Conservation (phyloP, 30 jellyfish, hydroid and myxozoan species). For the Chrysaora quinquecirrha region DNA sequence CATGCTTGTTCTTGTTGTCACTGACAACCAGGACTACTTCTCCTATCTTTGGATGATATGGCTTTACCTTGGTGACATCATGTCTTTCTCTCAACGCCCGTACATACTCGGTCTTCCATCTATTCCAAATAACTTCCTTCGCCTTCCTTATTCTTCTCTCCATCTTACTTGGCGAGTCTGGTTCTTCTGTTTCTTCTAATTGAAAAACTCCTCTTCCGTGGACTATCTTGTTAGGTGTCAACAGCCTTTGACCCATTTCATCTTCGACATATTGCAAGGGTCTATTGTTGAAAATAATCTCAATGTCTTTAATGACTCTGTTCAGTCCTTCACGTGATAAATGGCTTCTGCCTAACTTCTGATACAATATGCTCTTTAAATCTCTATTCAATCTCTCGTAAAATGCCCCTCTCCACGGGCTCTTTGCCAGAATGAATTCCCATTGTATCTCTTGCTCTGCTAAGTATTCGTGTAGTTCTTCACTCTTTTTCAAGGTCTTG, state of each 20-base stretch:
- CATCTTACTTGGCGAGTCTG: slow-evolving; percentile 25
- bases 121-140: slow-evolving; percentile 49
- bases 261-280: slow-evolving; percentile 15
- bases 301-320: too few relatives aligned
- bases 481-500: slow-evolving; percentile 29
- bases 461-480: slow-evolving; percentile 39
- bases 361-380: background rate
- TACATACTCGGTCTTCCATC: slow-evolving; percentile 70
- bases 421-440: slow-evolving; percentile 27
- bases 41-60: slow-evolving; percentile 55
- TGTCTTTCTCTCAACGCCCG: slow-evolving; percentile 68
- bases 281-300: too few relatives aligned
- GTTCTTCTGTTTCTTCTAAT: slow-evolving; percentile 38
- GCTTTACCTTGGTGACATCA: slow-evolving; percentile 37
- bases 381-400: slow-evolving; percentile 17
- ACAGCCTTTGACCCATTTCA: slow-evolving; percentile 9
- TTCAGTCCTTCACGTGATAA: too few relatives aligned
- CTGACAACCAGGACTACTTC: slow-evolving; percentile 45
- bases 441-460: slow-evolving; percentile 25
- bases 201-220: slow-evolving; percentile 14
- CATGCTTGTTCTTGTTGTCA: slow-evolving; percentile 18
- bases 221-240: background rate
- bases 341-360: too few relatives aligned
- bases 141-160: slow-evolving; percentile 51
- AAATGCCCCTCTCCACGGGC: slow-evolving; percentile 14